phyloP scores from a whole-genome alignment of 2,888 invertebrate genomes.

The Hyposoter dolosus region DNA sequence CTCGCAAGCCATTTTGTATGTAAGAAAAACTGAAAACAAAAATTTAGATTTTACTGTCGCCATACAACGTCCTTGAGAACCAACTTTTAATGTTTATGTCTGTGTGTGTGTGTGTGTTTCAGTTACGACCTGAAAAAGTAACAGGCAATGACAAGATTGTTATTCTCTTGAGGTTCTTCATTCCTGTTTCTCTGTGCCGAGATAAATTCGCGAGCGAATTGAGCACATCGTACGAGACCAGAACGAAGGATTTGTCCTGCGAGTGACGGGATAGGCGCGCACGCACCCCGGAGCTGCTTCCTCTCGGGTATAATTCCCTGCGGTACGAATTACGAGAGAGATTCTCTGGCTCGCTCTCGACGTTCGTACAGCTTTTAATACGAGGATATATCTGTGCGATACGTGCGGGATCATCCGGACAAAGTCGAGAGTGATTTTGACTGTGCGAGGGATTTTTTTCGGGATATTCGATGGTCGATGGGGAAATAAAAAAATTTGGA shows the following conservation, averaged over 20 bases:
- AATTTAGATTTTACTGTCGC: too few relatives aligned
- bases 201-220: background rate
- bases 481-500: background rate
- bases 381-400: background rate
- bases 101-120: background rate
- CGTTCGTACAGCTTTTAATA: background rate
- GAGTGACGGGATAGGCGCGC: background rate
- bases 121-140: background rate
- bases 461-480: background rate
- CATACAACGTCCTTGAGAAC: too few relatives aligned
- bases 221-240: background rate
- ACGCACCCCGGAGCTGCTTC: background rate
- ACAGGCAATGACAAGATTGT: background rate
- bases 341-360: background rate
- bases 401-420: constrained; percentile 1
- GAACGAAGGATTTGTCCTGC: constrained; percentile 45
- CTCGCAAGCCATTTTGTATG: too few relatives aligned
- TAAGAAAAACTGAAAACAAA: too few relatives aligned
- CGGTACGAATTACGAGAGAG: constrained; percentile 49
- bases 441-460: background rate
- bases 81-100: background rate
- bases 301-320: constrained; percentile 45
- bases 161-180: background rate
- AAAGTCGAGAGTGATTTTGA: constrained; percentile 15
- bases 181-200: background rate